Conservation (phyloP, 2,797 vertebrate genomes). For the Coilia nasus region DNA sequence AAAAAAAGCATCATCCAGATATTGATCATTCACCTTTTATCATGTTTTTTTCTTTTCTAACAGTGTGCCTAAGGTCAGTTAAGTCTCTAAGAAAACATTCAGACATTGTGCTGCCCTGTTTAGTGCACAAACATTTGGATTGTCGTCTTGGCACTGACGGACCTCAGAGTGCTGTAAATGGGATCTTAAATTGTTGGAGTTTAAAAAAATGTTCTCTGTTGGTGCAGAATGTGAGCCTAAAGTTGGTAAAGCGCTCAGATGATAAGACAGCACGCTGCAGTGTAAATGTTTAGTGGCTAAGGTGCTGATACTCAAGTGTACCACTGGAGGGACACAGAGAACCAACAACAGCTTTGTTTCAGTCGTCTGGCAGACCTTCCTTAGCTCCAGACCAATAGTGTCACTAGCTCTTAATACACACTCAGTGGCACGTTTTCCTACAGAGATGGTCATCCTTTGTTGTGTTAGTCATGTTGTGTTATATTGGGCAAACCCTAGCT, state of each 20-base stretch:
- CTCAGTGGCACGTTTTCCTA: not conserved
- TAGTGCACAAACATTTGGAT: not conserved
- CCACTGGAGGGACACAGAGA: conserved; percentile 23
- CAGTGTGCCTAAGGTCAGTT: not conserved
- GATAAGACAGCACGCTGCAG: not conserved
- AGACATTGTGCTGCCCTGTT: not conserved
- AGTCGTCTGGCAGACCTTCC: not conserved
- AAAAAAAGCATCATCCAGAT: conserved; percentile 11
- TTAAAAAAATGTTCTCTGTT: not conserved
- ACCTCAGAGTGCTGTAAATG: not conserved
- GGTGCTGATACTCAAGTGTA: not conserved
- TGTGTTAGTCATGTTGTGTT: not conserved
- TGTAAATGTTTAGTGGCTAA: not conserved
- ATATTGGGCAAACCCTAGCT: not conserved
- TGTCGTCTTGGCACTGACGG: not conserved
- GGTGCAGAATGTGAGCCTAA: not conserved
- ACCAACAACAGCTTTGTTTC: not conserved
- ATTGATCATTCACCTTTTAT: not conserved
- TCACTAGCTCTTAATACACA: not conserved
- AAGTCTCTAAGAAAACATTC: not conserved
- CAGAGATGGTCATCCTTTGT: not conserved
- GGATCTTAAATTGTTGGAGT: not conserved
- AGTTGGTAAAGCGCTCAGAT: not conserved
- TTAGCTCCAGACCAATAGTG: not conserved
- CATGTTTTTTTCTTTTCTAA: conserved; percentile 39